Percentiles rank a stretch among this genome's conserved stretches.
Evolutionary conservation across 2,797 vertebrate genomes (phyloP).

Genomic region (Acipenser transmontanus): DNA sequence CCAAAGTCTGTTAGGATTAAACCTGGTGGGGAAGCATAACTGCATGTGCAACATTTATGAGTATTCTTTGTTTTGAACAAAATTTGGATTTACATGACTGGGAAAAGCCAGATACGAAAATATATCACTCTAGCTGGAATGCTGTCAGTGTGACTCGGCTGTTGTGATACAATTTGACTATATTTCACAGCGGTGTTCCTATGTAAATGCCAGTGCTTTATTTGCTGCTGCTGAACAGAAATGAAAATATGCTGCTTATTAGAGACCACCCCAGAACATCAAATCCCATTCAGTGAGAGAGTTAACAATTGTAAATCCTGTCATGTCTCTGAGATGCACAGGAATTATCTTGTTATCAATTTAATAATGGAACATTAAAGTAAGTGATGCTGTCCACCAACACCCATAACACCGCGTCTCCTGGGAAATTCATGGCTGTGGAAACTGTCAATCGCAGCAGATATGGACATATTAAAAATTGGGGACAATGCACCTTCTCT

Average conservation of each 20-base stretch:
- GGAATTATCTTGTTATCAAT: constrained; percentile 86
- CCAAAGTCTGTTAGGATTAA: too few relatives aligned
- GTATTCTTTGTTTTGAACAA: constrained; percentile 17
- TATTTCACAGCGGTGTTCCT: constrained; percentile 15
- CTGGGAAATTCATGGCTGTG: constrained; percentile 81
- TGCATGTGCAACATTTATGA: neutral
- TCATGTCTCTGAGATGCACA: constrained; percentile 66
- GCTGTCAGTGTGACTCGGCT: constrained; percentile 3
- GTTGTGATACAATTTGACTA: constrained; percentile 9
- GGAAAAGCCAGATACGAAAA: neutral
- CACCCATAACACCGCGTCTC: constrained; percentile 72
- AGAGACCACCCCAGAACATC: constrained; percentile 59
- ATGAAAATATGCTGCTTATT: constrained; percentile 60
- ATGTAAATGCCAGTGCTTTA: constrained; percentile 28
- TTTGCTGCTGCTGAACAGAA: constrained; percentile 40
- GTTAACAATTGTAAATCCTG: constrained; percentile 68
- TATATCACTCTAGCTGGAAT: constrained; percentile 1
- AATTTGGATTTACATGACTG: constrained; percentile 16
- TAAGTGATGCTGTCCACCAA: constrained; percentile 74
- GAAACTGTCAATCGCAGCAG: constrained; percentile 73
- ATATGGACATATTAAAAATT: constrained; percentile 74
- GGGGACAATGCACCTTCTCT: constrained; percentile 55
- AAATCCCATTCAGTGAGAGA: constrained; percentile 58
- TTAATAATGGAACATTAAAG: constrained; percentile 74
- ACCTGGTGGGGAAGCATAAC: neutral